These are phyloP conservation scores for Polydrusus cervinus DNA, from an alignment of 2,888 invertebrate species.

Conservation along the genomic window DNA sequence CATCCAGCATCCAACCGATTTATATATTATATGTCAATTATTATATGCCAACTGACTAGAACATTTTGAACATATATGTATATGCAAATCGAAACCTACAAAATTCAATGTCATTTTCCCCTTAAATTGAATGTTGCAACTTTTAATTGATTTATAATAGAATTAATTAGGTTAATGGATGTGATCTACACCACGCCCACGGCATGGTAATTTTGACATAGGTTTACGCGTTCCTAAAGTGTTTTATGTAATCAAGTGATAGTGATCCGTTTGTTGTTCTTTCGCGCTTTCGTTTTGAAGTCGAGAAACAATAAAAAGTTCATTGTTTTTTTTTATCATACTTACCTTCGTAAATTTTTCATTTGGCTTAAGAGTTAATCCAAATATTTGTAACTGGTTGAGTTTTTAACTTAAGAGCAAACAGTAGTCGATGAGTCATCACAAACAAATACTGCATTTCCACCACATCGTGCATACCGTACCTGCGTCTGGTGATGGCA, in stretches of 20 bases:
- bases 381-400: no score
- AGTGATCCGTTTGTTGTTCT: constrained; percentile 2
- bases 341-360: not conserved
- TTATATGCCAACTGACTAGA: no score
- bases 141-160: constrained; percentile 19
- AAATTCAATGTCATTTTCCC: constrained; percentile 7
- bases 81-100: no score
- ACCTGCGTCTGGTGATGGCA: no score
- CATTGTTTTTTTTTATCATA: not conserved
- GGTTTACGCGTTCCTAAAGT: not conserved
- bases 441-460: no score
- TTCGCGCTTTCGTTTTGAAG: not conserved
- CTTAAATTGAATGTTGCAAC: not conserved
- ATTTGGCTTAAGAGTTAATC: not conserved
- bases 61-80: no score
- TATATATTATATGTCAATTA: no score
- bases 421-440: no score
- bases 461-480: no score
- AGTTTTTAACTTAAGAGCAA: no score
- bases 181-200: constrained; percentile 5
- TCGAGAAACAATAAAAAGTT: not conserved
- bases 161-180: constrained; percentile 20
- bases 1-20: no score
- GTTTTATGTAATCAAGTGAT: constrained; percentile 17
- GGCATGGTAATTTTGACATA: constrained; percentile 3